phyloP scores from a whole-genome alignment of 2,888 invertebrate species.

The Rhopalosiphum nymphaeae region DNA sequence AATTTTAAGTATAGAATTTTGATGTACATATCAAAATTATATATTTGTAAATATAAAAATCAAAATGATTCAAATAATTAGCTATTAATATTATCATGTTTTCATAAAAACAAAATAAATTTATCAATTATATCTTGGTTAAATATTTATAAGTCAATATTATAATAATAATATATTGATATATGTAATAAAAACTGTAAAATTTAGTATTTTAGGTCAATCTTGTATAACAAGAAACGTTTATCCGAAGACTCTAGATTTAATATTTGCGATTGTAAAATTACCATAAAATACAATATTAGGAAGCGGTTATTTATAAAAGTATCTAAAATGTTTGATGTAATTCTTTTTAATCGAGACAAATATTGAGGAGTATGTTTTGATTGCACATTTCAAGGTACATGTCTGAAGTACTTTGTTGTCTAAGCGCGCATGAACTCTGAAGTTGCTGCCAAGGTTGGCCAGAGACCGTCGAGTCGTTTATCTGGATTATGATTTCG shows the following conservation, averaged over 20 bases:
- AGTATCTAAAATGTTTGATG: background rate
- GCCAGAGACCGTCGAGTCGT: conserved; percentile 46
- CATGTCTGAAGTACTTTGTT: conserved; percentile 59
- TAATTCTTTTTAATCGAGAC: background rate
- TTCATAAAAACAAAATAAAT: background rate
- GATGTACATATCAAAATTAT: background rate
- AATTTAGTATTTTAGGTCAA: background rate
- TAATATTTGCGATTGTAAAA: background rate
- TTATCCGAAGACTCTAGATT: background rate
- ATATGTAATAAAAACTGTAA: background rate
- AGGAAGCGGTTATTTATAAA: background rate
- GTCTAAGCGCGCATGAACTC: conserved; percentile 54
- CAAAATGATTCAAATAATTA: background rate
- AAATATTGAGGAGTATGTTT: conserved; percentile 1
- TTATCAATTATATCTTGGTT: background rate
- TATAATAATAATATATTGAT: background rate
- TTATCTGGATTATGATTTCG: conserved; percentile 62
- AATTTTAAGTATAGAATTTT: background rate
- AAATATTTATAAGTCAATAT: background rate
- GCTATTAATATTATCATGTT: background rate
- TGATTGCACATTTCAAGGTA: conserved; percentile 60
- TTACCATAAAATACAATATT: background rate
- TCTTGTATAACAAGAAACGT: background rate
- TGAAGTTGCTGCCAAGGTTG: conserved; percentile 58
- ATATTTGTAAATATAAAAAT: background rate